Evolutionary conservation across 2,797 vertebrate genomes (phyloP).

Genomic region (Myioborus miniatus): DNA sequence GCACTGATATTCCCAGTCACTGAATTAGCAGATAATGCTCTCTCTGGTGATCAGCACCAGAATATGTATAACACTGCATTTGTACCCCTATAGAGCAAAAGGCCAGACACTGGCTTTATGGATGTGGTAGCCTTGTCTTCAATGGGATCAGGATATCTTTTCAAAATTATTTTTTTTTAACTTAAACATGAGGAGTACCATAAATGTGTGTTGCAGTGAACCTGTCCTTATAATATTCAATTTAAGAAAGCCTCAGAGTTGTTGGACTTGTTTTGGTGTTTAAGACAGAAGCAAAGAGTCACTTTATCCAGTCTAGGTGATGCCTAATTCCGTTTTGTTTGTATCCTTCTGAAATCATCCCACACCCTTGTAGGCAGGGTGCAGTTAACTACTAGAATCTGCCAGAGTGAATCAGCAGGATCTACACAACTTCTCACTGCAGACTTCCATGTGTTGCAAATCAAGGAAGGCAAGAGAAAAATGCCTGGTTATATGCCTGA

Average conservation of each 20-base stretch:
- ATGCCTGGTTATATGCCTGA: background rate
- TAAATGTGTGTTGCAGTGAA: background rate
- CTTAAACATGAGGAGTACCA: background rate
- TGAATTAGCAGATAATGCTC: background rate
- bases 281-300: background rate
- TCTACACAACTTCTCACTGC: conserved; percentile 17
- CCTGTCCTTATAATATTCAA: background rate
- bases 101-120: background rate
- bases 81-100: background rate
- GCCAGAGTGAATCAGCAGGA: conserved; percentile 60
- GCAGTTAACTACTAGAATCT: conserved; percentile 31
- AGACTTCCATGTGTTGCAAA: conserved; percentile 24
- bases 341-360: background rate
- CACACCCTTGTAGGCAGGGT: conserved; percentile 3
- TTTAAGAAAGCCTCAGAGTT: background rate
- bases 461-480: conserved; percentile 5
- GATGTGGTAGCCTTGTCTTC: background rate
- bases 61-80: background rate
- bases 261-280: background rate
- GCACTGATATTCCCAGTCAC: background rate
- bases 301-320: background rate
- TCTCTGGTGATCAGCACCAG: background rate
- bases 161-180: background rate
- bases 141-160: background rate
- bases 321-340: background rate